Percentiles rank a stretch among this genome's conserved stretches.
Conservation (phyloP, 1,140 invertebrate species). For the Pseudomyrmex dendroicus region DNA sequence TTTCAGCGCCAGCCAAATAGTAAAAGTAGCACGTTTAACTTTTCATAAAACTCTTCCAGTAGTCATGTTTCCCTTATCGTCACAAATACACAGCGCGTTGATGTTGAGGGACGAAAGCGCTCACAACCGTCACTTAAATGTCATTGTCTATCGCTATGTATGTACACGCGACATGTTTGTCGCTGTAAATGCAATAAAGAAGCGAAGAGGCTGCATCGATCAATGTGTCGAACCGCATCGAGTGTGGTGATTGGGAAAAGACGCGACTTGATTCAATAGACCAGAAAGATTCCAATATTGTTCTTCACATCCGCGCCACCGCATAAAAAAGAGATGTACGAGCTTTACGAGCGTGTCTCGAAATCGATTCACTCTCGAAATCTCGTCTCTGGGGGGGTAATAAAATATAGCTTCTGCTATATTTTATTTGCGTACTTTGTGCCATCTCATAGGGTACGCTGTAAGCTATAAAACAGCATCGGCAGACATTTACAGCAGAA, state of each 20-base stretch:
- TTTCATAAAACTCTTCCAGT: no score
- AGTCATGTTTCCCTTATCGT: no score
- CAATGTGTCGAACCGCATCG: slow-evolving; percentile 34
- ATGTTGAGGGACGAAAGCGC: not conserved
- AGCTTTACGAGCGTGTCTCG: not conserved
- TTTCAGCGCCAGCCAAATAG: no score
- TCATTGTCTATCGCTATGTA: slow-evolving; percentile 3
- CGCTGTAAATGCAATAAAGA: slow-evolving; percentile 35
- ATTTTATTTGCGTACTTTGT: not conserved
- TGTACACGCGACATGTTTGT: slow-evolving; percentile 3
- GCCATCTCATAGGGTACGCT: not conserved
- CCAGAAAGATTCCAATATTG: slow-evolving; percentile 49
- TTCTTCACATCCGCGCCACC: not conserved
- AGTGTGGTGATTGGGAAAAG: slow-evolving; percentile 16
- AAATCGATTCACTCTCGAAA: not conserved
- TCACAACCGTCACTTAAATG: slow-evolving; percentile 5
- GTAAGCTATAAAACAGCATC: not conserved
- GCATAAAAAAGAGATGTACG: not conserved
- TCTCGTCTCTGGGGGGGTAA: slow-evolving; percentile 2
- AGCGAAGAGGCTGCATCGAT: slow-evolving; percentile 37
- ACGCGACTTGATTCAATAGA: slow-evolving; percentile 34
- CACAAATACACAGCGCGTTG: not conserved
- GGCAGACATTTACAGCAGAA: not conserved
- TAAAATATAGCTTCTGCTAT: not conserved
- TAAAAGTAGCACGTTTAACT: no score